Evolutionary conservation across 2,888 invertebrate species (phyloP).

Genomic region (Drosophila stalkeri): DNA sequence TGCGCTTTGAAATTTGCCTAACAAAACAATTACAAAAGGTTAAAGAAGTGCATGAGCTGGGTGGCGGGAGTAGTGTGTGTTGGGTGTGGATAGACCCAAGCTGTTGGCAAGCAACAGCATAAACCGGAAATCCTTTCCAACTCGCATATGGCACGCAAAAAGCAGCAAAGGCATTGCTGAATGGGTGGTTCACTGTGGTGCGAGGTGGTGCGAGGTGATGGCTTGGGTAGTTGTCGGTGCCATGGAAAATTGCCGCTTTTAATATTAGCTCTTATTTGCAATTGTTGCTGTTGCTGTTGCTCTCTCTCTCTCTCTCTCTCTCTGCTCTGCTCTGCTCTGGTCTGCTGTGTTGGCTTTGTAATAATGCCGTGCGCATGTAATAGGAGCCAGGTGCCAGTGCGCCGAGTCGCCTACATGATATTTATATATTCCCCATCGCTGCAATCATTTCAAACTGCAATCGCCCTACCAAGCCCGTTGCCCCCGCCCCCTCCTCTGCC

Average conservation of each 20-base stretch:
- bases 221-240: slow-evolving; percentile 34
- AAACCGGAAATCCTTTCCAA: slow-evolving; percentile 79
- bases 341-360: slow-evolving; percentile 54
- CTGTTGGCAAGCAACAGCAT: slow-evolving; percentile 62
- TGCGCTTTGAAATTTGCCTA: slow-evolving; percentile 61
- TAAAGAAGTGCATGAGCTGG: slow-evolving; percentile 23
- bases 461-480: not conserved
- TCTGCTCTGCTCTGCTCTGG: too few relatives aligned
- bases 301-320: too few relatives aligned
- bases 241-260: slow-evolving; percentile 78
- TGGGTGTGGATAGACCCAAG: not conserved
- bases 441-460: slow-evolving; percentile 61
- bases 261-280: slow-evolving; percentile 78
- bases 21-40: slow-evolving; percentile 71
- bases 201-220: not conserved
- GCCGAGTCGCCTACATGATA: slow-evolving; percentile 71
- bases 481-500: not conserved
- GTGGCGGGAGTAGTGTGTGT: not conserved
- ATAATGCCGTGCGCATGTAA: slow-evolving; percentile 77
- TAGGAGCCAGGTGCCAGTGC: slow-evolving; percentile 75
- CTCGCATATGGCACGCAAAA: slow-evolving; percentile 78
- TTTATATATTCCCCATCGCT: slow-evolving; percentile 65
- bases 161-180: slow-evolving; percentile 43
- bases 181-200: not conserved
- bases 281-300: slow-evolving; percentile 59